Evolutionary conservation across 1,140 invertebrate species (phyloP), one percentile per base, ranked within the genome.

Genomic region (Euura saliciscinereae): DNA sequence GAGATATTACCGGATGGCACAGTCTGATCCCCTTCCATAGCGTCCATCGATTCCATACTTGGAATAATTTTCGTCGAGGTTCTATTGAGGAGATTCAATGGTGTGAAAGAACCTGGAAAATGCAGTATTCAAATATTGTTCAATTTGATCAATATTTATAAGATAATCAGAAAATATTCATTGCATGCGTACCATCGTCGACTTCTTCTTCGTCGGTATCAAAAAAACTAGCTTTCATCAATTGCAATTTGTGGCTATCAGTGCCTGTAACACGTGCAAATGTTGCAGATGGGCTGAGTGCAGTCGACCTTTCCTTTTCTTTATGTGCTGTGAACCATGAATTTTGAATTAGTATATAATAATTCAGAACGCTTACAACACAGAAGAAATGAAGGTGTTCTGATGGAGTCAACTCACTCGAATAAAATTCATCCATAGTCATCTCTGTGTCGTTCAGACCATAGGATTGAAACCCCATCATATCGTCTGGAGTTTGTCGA

Each of bases 171-270:
- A 28, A 28, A 28, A 28, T 28, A 28, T 28, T 28, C 28, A 28
- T 28, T 28, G 43, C 44, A 67, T 44, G 72, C 74, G 74, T 74
- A 77, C 74, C 72, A 43, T 78, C 75, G 71, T 79, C 73, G n/a
- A 77, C 76, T 66, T 85, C 84, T 13, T 82, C 84, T 42, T 75
- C 75, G 42, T 90, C 89, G 11, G 82, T 83, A 13, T 86, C 84
- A 80, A 93, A 93, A 78, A 97, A 92, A 2, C 94, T 95, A 0
- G 94, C 94, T 83, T 97, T 97, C 95, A 96, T 96, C 5, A 95
- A 86, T 79, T 97, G 95, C 43, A 96, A 88, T 78, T 91, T 92
- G 74, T 91, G 90, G 43, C 91, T 86, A 75, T 91, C 89, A 2
- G 91, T 90, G 44, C 91, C 92, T 66, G 87, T 79, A 69, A 89